Base-by-base conservation (phyloP, 2,113 vertebrate species). In the Crotalus tigris region DNA sequence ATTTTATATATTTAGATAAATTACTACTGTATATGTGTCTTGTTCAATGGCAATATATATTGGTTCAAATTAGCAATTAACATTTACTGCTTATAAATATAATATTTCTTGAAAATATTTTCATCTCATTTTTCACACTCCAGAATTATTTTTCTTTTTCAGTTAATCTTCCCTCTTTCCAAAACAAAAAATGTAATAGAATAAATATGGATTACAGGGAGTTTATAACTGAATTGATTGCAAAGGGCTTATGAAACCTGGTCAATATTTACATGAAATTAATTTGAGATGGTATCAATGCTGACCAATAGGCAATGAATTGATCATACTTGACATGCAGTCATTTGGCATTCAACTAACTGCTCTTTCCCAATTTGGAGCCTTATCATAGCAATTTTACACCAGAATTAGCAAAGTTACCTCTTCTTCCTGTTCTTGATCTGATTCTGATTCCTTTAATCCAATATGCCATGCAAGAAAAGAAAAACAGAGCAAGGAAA, bases 381-480 rank as follows among this genome's bases (percentile, higher is more conserved):
- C 46, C n/a, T 6, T 89, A 92, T 90, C 39, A 94, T 54, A 96
- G 90, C 23, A 19, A 49, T 49, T 9, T 93, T n/a, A 64, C 26
- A 87, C 23, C 33, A 39, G 5, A 90, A 53, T 92, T 11, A 93
- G 87, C 58, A 94, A 95, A 97, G 96, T 99, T 99, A 99, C 99
- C 99, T 99, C 99, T 96, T 99, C 98, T 93, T 99, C 99, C 97
- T 97, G 98, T 94, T 99, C 99, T 97, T 98, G 99, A 94, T 99
- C 99, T 96, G 99, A 99, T 97, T 99, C 99, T 91, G 98, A 99
- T 91, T 99, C 99, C 99, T 99, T 98, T 98, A 93, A 95, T 96
- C 97, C 98, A 97, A 98, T 97, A 97, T 96, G 97, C 91, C 97
- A 93, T 95, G 96, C 94, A 96, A 96, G 93, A 95, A 95, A 96